phyloP scores from a whole-genome alignment of 2,113 vertebrate species.

The Equus quagga region DNA sequence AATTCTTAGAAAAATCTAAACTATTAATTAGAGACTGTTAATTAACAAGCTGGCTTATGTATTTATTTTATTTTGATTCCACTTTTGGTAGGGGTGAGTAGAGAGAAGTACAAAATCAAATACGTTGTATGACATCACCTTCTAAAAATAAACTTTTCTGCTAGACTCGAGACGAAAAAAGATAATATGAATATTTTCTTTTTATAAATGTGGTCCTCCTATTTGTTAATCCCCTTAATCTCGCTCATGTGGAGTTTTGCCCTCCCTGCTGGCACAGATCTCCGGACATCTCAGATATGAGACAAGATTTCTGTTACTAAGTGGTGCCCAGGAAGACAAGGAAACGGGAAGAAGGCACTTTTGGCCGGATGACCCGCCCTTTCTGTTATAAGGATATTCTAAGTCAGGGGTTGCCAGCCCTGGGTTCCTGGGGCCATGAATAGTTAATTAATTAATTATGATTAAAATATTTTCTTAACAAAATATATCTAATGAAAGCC shows the following conservation, averaged over 20 bases:
- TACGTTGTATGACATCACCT: background rate
- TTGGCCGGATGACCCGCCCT: background rate
- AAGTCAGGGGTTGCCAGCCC: background rate
- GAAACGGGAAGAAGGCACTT: background rate
- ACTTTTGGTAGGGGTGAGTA: conserved; percentile 2
- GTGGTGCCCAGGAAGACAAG: background rate
- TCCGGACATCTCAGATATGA: background rate
- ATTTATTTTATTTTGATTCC: conserved; percentile 48
- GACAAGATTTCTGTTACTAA: background rate
- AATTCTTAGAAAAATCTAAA: conserved; percentile 29
- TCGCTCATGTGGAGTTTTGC: background rate
- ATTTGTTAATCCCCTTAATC: background rate
- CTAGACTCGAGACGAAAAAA: conserved; percentile 27
- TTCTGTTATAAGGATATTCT: background rate
- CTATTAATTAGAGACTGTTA: background rate
- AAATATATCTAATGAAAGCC: conserved; percentile 31
- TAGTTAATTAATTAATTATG: background rate
- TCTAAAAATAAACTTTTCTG: background rate
- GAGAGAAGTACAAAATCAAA: conserved; percentile 30
- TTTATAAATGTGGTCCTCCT: conserved; percentile 3
- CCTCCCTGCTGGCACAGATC: background rate
- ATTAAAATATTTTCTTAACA: conserved; percentile 40
- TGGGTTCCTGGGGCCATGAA: background rate
- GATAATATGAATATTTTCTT: background rate
- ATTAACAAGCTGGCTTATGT: background rate